Percentiles rank a stretch among this genome's conserved stretches.
phyloP scores from a whole-genome alignment of 1,140 invertebrate species.

The Drosophila nigrodunni region DNA sequence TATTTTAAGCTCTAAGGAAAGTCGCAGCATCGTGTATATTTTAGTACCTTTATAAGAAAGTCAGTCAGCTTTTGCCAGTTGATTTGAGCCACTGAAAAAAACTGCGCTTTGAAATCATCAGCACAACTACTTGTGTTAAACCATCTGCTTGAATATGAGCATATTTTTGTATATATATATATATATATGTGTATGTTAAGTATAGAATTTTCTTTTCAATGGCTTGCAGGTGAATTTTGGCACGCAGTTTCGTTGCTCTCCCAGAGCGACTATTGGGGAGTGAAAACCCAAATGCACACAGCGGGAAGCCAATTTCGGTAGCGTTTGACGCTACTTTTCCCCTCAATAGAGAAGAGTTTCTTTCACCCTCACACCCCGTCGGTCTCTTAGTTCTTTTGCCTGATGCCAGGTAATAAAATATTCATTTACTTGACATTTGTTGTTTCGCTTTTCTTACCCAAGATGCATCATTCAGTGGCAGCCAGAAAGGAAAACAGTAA shows the following conservation, averaged over 20 bases:
- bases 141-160: not conserved
- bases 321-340: conserved; percentile 1
- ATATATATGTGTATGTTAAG: conserved; percentile 26
- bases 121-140: not conserved
- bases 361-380: not conserved
- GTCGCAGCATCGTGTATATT: no score
- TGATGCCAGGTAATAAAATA: conserved; percentile 71
- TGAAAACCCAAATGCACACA: conserved; percentile 53
- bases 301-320: conserved; percentile 70
- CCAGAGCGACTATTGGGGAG: conserved; percentile 28
- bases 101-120: conserved; percentile 33
- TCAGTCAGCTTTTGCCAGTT: not conserved
- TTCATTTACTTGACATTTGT: conserved; percentile 69
- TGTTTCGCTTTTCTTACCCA: conserved; percentile 18
- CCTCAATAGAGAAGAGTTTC: not conserved
- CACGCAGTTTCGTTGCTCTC: conserved; percentile 36
- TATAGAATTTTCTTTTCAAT: conserved; percentile 5
- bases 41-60: no score
- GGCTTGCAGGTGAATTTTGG: not conserved
- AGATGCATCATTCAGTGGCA: conserved; percentile 67
- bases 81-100: not conserved
- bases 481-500: not conserved
- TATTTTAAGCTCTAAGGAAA: no score
- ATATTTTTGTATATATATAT: conserved; percentile 19
- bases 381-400: conserved; percentile 25